Conservation (phyloP, 2,888 invertebrate species). For the Tillus elongatus region DNA sequence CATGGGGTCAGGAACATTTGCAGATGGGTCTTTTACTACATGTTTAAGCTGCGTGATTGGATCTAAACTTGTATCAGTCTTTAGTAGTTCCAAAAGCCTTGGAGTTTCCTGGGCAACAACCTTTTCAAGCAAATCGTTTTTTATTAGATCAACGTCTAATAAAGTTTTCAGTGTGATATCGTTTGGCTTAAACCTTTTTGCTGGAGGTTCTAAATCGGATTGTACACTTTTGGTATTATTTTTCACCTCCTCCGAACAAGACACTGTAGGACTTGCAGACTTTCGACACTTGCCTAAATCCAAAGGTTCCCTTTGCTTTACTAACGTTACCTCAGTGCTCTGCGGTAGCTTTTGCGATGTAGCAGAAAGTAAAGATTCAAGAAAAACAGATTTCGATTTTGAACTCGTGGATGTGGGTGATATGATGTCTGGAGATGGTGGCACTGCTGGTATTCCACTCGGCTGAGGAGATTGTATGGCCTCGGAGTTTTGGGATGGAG, state of each 20-base stretch:
- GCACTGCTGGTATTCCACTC: conserved; percentile 61
- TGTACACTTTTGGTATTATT: conserved; percentile 40
- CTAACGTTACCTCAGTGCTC: conserved; percentile 48
- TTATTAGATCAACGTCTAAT: conserved; percentile 38
- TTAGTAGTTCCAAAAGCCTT: conserved; percentile 41
- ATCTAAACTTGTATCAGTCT: conserved; percentile 46
- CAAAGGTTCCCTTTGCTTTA: conserved; percentile 54
- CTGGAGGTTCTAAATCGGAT: conserved; percentile 38
- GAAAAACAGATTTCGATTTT: conserved; percentile 14
- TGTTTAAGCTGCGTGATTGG: conserved; percentile 64
- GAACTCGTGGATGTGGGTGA: conserved; percentile 35
- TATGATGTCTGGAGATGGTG: conserved; percentile 59
- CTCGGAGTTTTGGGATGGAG: conserved; percentile 60
- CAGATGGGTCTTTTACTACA: conserved; percentile 55
- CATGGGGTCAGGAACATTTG: conserved; percentile 72
- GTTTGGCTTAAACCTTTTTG: conserved; percentile 45
- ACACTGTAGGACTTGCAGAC: conserved; percentile 62
- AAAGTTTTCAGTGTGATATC: conserved; percentile 43
- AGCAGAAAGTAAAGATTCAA: conserved; percentile 53
- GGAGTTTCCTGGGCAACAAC: conserved; percentile 37
- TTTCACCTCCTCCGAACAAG: conserved; percentile 64
- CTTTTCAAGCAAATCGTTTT: conserved; percentile 32
- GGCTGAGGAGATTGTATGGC: conserved; percentile 66
- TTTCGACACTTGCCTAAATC: conserved; percentile 60
- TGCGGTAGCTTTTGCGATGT: conserved; percentile 49